Evolutionary conservation across 1,140 invertebrate genomes (phyloP), one percentile per base, ranked within the genome.

Genomic region (Ridgeia piscesae): DNA sequence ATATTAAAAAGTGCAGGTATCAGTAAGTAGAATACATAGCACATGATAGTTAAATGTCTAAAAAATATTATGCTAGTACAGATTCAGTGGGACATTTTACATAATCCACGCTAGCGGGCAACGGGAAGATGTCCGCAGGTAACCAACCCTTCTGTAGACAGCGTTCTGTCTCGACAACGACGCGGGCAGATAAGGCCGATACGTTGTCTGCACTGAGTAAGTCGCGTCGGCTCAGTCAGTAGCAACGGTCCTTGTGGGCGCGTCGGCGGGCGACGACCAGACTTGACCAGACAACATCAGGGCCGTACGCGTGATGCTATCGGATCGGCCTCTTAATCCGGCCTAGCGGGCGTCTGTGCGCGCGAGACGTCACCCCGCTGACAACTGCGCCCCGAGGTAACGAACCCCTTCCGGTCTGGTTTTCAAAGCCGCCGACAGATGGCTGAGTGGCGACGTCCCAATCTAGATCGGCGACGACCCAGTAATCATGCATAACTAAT

Each of bases 361-460:
- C 11, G 58, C 17, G 58, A 77, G 58, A 77, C 58, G 58, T 77
- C 17, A 77, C 58, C 58, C 58, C 4, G 58, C 58, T 77, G 58
- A 77, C 58, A 77, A 77, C 17, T 77, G 17, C 58, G 27, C 58
- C 58, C 58, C 58, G 58, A 77, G 58, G 58, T 9, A 77, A 21
- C 58, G 17, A 17, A 77, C 58, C 58, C 58, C 58, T 77, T 77
- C 58, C 58, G 58, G 58, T 77, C 58, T 77, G 58, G 8, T 31
- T 77, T 77, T 77, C 58, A 77, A 77, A 77, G 58, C 58, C 58
- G 58, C 58, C 58, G 58, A 77, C 58, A 77, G 58, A 77, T 77
- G 58, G 58, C 27, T 77, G 27, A n/a, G n/a, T 77, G 58, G 58
- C 58, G 58, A 77, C 58, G 58, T 77, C 58, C 58, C 58, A 77